Evolutionary conservation across 2,797 vertebrate species (phyloP), one percentile per base, ranked within the genome.

Genomic region (Tauraco hartlaubi): DNA sequence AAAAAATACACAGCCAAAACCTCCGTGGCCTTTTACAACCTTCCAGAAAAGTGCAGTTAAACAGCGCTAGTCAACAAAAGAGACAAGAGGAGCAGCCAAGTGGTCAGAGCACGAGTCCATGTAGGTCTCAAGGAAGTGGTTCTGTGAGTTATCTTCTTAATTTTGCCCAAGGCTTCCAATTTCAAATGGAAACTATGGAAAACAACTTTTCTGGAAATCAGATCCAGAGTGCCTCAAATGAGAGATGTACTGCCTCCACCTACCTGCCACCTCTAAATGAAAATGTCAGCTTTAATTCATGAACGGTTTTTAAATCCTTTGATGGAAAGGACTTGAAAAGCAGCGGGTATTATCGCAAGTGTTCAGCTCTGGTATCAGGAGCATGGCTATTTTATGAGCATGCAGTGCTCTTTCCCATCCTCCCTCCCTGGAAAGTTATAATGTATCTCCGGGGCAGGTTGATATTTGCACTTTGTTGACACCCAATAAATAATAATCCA

Each of bases 401-500:
- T 59, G 66, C 62, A 63, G 77, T 19, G 73, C 76, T 72, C 74
- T 95, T 55, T 71, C 44, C 20, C 66, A 52, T 79, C 62, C 90
- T 95, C 88, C 85, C 72, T 49, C 67, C 33, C 77, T 66, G 55
- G 28, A 49, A 96, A 84, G 88, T 82, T 88, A 66, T 87, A 92
- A 92, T 39, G 52, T 74, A 82, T 96, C 92, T 88, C 95, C 90
- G 83, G 91, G 88, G 95, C 55, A 92, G 80, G 85, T 15, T 96
- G 91, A 94, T 95, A 97, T 97, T 96, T 97, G 93, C 92, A 92
- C 94, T 96, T 90, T 95, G 93, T 90, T 89, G 94, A 93, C 90
- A 95, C 83, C 71, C 78, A 96, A 94, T 94, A 97, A 96, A 96
- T 96, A 97, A 94, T 92, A 92, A 96, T 94, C 96, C 95, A 96